Conservation (phyloP, 2,113 vertebrate genomes). For the Raphicerus campestris region DNA sequence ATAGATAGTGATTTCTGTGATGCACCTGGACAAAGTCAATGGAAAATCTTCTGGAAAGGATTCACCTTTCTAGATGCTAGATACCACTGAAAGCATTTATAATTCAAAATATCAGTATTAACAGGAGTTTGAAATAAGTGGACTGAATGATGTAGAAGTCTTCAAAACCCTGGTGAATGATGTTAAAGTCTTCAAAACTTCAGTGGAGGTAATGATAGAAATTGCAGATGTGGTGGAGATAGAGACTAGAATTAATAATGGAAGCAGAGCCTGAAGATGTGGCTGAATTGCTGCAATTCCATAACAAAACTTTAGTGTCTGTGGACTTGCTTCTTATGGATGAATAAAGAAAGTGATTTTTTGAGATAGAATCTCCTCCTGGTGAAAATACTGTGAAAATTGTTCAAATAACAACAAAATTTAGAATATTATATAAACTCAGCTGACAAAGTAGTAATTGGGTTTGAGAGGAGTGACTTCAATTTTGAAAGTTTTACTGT, state of each 20-base stretch:
- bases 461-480: background rate
- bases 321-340: background rate
- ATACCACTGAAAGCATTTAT: background rate
- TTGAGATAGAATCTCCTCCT: background rate
- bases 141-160: background rate
- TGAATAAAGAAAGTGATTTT: background rate
- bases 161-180: background rate
- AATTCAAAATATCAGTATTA: background rate
- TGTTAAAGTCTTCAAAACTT: background rate
- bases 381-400: background rate
- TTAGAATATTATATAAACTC: background rate
- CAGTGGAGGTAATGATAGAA: background rate
- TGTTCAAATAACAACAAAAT: background rate
- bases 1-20: background rate
- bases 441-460: background rate
- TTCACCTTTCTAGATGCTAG: background rate
- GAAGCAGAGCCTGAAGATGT: background rate
- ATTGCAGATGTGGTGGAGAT: background rate
- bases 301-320: background rate
- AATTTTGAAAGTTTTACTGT: background rate
- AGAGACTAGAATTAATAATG: background rate
- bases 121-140: background rate
- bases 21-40: background rate
- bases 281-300: background rate
- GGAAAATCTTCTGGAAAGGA: background rate